A percentile compares a stretch with the other conserved stretches of the same genome.
These are phyloP conservation scores for Lagenorhynchus albirostris DNA, from an alignment of 2,113 vertebrate species.

Conservation along the genomic window DNA sequence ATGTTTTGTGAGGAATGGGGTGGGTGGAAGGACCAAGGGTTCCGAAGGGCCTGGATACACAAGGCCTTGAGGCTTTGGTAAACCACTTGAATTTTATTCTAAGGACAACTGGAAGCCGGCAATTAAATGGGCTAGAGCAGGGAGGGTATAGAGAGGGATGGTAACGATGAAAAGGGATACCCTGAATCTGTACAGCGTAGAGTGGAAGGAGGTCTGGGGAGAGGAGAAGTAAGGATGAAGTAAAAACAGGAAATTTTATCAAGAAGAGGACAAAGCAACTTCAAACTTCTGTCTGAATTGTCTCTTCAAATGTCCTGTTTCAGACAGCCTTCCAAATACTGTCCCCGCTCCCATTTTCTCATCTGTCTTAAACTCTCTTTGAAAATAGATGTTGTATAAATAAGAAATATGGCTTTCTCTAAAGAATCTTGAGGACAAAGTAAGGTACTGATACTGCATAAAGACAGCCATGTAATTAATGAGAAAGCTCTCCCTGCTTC, in stretches of 20 bases:
- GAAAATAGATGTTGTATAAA: background rate
- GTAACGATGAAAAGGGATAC: background rate
- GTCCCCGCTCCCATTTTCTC: accelerated
- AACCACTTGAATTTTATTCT: background rate
- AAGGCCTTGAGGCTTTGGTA: background rate
- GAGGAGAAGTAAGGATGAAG: background rate
- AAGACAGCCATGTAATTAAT: slow-evolving; percentile 57
- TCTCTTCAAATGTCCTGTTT: background rate
- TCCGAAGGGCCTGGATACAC: accelerated
- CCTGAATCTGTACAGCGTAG: background rate
- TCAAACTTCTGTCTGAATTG: background rate
- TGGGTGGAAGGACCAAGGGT: background rate
- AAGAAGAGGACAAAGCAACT: background rate
- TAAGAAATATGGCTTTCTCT: slow-evolving; percentile 23
- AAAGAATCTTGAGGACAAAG: slow-evolving; percentile 20
- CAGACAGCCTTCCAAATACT: background rate
- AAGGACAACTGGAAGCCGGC: background rate
- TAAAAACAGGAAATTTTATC: background rate
- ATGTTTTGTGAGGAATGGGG: background rate
- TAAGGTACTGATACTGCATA: background rate
- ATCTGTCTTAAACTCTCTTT: slow-evolving; percentile 5
- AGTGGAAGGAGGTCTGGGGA: background rate
- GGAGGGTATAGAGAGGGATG: background rate
- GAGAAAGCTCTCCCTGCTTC: slow-evolving; percentile 44
- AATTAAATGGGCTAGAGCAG: background rate